Conservation (phyloP, 2,888 invertebrate species). For the Idaea aversata region DNA sequence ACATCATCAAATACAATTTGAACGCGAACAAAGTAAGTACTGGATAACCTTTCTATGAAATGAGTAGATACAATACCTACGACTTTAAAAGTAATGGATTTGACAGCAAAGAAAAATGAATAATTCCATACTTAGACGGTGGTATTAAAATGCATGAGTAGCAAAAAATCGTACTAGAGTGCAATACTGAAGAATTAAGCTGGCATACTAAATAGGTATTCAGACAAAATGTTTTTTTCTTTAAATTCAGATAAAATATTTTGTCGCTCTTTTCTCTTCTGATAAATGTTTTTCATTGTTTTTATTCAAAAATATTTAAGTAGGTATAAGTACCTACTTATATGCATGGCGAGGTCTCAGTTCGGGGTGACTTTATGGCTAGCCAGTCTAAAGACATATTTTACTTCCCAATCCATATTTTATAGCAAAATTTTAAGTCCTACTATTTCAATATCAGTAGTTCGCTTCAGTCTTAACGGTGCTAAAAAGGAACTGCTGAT, state of each 20-base stretch:
- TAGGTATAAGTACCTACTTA: neutral
- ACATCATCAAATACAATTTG: constrained; percentile 86
- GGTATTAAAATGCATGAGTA: neutral
- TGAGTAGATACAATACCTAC: no score
- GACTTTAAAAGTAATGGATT: neutral
- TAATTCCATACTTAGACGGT: neutral
- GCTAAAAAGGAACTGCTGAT: neutral
- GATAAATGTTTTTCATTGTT: neutral
- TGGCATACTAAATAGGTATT: neutral
- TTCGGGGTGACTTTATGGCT: neutral
- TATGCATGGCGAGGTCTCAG: neutral
- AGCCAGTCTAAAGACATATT: neutral
- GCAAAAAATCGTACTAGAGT: neutral
- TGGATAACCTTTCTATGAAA: neutral
- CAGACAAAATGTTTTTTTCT: no score
- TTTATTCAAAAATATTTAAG: neutral
- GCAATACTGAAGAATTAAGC: neutral
- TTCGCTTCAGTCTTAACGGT: neutral
- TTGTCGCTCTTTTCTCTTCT: no score
- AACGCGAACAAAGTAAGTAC: constrained; percentile 83
- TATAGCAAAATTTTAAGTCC: neutral
- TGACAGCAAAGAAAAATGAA: neutral
- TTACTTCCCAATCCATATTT: neutral
- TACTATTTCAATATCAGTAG: neutral
- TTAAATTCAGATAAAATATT: no score